Evolutionary conservation across 2,797 vertebrate genomes (phyloP).

Genomic region (Megaceryle alcyon): DNA sequence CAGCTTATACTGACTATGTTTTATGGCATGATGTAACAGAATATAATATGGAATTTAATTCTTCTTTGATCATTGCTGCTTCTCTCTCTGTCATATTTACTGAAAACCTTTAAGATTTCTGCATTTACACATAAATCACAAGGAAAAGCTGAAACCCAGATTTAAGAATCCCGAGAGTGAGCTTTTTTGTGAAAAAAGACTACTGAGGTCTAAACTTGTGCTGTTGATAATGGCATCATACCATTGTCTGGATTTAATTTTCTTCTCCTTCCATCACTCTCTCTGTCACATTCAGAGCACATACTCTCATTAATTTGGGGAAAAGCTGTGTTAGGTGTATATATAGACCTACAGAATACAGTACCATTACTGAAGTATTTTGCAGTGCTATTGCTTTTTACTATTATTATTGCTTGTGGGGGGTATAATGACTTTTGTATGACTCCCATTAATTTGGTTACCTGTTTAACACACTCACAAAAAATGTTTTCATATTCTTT

Average conservation of each 20-base stretch:
- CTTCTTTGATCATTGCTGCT: background rate
- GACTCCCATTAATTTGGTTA: conserved; percentile 5
- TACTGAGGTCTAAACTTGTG: background rate
- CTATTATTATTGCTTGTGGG: background rate
- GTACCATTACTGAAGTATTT: background rate
- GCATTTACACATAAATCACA: background rate
- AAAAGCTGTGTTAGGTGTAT: background rate
- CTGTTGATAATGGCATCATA: background rate
- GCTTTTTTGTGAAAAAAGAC: background rate
- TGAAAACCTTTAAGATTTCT: background rate
- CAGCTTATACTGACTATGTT: background rate
- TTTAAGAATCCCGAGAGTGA: background rate
- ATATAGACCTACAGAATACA: background rate
- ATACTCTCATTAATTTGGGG: background rate
- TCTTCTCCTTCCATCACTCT: background rate
- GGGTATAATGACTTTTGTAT: background rate
- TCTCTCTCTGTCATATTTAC: background rate
- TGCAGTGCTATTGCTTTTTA: conserved; percentile 3
- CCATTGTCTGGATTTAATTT: background rate
- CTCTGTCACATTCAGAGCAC: background rate
- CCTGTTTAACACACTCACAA: background rate
- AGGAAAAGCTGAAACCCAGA: background rate
- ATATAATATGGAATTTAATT: background rate
- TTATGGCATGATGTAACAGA: background rate
- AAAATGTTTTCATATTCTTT: background rate